Base-by-base conservation (phyloP, 2,797 vertebrate species). In the Cephalopachus bancanus region DNA sequence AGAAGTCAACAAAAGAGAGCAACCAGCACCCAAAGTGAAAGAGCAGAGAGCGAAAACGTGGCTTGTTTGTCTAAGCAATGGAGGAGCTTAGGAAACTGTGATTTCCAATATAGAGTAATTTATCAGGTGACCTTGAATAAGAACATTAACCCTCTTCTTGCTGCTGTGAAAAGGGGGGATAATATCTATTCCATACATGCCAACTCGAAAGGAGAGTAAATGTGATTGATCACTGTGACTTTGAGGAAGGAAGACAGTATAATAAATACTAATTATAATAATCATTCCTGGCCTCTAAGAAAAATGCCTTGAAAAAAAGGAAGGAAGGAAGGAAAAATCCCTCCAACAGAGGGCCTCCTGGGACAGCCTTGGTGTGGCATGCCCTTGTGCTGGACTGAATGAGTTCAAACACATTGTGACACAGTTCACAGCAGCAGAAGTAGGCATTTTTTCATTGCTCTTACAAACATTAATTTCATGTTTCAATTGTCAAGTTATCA, bases 231-330 rank as follows among this genome's bases (percentile, higher is more conserved):
- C 60, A 11, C 89, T 30, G 19, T 0, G 22, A 78, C 89, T 30
- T 33, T 5, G 14, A 92, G 96, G 94, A 93, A 96, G 97, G 97
- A 96, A 98, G 97, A 88, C 19, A 0, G 83, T 28, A 22, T 93
- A 91, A 97, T 97, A 98, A 98, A 97, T 98, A 96, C 97, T 95
- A 94, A 97, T 97, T 97, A 97, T 20, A 93, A 90, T 93, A 94
- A 81, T 81, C 28, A 10, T 17, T 64, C 60, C 62, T 93, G 92
- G 37, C 91, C 94, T 91, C 83, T 89, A 88, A 92, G 95, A 97
- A 97, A 97, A 96, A 96, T 85, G 83, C 20, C 86, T 78, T 95
- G 76, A 5, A 16, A 16, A 53, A 14, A 71, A 80, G 84, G 59
- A 94, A 95, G 87, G 51, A 84, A 95, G 79, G 44, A 93, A 95